A percentile compares a stretch with the other conserved stretches of the same genome.
phyloP scores from a whole-genome alignment of 2,113 vertebrate genomes.

The Rhinolophus ferrumequinum region DNA sequence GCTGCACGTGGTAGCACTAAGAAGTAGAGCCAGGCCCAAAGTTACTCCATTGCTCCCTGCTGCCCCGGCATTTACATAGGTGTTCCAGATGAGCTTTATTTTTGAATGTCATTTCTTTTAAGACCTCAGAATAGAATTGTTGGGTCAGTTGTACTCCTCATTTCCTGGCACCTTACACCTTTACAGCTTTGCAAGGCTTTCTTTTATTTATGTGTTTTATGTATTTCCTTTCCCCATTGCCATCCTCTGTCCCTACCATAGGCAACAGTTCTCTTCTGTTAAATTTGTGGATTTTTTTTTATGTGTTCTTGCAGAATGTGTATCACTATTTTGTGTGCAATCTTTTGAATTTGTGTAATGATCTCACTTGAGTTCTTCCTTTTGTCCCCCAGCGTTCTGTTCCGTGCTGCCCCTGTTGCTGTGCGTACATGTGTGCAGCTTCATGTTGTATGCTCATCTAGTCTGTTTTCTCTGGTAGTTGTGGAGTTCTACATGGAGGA shows the following conservation, averaged over 20 bases:
- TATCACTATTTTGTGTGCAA: not conserved
- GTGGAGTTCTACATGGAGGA: not conserved
- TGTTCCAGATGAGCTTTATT: not conserved
- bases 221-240: not conserved
- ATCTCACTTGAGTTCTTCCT: not conserved
- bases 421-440: not conserved
- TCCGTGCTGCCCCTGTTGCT: not conserved
- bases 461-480: not conserved
- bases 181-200: not conserved
- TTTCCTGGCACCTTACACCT: not conserved
- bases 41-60: not conserved
- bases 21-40: no score
- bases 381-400: not conserved
- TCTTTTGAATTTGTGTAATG: not conserved
- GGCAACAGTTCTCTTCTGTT: not conserved
- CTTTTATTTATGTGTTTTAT: not conserved
- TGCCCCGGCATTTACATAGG: fast-evolving
- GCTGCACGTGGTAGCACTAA: fast-evolving
- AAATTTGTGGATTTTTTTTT: not conserved
- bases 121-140: not conserved
- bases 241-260: not conserved
- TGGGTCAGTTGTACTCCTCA: not conserved
- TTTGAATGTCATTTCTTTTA: not conserved
- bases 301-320: not conserved
- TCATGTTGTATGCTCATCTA: no score